Evolutionary conservation across 2,888 invertebrate genomes (phyloP).

Genomic region (Watsonalla binaria): DNA sequence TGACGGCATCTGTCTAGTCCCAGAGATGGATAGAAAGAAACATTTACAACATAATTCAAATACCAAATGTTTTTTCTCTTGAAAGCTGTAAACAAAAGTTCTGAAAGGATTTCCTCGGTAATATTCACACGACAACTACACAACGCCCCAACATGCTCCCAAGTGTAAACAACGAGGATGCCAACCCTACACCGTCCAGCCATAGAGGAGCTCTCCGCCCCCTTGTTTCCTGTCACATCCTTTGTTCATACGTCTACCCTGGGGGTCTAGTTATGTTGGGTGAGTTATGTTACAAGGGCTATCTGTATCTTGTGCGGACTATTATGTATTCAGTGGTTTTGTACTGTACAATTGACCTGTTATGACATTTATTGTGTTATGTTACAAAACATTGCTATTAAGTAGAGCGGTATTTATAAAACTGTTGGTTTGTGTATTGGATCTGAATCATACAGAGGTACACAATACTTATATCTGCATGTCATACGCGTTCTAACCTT

Average conservation of each 20-base stretch:
- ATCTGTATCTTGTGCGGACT: too few relatives aligned
- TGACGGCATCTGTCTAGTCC: too few relatives aligned
- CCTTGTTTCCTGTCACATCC: conserved; percentile 25
- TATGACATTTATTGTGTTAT: neutral
- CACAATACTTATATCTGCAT: neutral
- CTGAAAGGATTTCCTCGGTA: neutral
- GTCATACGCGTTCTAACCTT: too few relatives aligned
- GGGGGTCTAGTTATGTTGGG: conserved; percentile 24
- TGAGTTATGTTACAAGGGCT: neutral
- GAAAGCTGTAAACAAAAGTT: neutral
- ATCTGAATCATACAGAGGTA: too few relatives aligned
- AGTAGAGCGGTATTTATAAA: neutral
- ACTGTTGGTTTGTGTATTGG: neutral
- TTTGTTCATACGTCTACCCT: conserved; percentile 26
- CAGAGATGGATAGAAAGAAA: too few relatives aligned
- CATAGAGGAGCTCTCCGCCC: conserved; percentile 23
- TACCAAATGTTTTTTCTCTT: neutral
- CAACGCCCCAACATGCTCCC: neutral
- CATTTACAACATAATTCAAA: neutral
- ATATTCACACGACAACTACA: neutral
- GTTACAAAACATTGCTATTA: neutral
- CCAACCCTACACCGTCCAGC: conserved; percentile 27
- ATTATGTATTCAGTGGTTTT: neutral
- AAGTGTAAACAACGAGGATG: conserved; percentile 12
- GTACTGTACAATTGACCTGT: neutral